Conservation (phyloP, 2,888 invertebrate species). For the Chamaedrilus cognettii region DNA sequence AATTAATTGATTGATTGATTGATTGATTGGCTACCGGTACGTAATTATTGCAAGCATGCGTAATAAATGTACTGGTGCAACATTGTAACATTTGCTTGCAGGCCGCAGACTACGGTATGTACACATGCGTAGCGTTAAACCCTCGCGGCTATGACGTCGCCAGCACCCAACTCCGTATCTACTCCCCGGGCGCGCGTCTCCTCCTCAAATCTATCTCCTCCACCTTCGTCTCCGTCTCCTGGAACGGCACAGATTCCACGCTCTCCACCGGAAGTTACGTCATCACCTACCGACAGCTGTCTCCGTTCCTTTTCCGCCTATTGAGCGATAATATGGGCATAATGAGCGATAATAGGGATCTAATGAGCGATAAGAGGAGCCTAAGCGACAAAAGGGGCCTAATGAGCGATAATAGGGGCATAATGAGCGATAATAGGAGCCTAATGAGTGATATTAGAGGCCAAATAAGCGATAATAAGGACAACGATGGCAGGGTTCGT, state of each 20-base stretch:
- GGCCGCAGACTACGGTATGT: conserved; percentile 56
- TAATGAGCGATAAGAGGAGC: neutral
- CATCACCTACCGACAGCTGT: conserved; percentile 11
- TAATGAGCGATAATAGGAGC: too few relatives aligned
- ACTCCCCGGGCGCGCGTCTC: conserved; percentile 22
- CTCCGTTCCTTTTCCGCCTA: neutral
- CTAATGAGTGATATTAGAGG: too few relatives aligned
- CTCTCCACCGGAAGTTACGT: conserved; percentile 23
- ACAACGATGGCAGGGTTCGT: conserved; percentile 40
- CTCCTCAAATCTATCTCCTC: conserved; percentile 9
- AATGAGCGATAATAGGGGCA: too few relatives aligned
- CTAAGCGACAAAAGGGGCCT: neutral
- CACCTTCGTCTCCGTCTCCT: conserved; percentile 25
- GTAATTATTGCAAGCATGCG: neutral
- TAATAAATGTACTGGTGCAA: neutral
- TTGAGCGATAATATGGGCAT: too few relatives aligned
- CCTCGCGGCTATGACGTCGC: conserved; percentile 48
- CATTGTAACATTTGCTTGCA: neutral
- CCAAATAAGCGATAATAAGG: conserved; percentile 39
- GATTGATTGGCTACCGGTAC: too few relatives aligned
- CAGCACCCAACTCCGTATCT: conserved; percentile 52
- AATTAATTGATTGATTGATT: too few relatives aligned
- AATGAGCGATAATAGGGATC: neutral
- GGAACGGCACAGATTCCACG: conserved; percentile 23
- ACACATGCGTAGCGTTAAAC: conserved; percentile 59